Conservation (phyloP, 2,113 vertebrate species). For the Urocolius indicus region DNA sequence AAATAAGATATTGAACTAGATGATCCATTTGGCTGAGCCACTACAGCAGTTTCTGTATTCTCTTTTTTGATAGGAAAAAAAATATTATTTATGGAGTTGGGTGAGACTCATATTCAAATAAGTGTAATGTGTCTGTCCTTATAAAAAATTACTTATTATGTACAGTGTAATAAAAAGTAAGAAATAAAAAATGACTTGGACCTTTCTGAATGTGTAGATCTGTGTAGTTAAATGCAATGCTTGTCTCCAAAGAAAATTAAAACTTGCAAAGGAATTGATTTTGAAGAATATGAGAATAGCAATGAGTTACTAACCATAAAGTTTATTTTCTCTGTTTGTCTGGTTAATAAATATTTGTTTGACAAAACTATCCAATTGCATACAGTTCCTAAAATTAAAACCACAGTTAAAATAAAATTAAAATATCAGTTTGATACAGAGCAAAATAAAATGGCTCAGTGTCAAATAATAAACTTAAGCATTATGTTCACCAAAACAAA, state of each 20-base stretch:
- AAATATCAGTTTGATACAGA: neutral
- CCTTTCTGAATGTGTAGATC: neutral
- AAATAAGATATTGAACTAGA: neutral
- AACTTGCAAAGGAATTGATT: neutral
- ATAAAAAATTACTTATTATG: neutral
- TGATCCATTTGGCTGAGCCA: neutral
- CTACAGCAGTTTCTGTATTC: neutral
- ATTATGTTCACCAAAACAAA: neutral
- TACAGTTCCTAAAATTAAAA: slow-evolving; percentile 5
- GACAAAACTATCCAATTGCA: neutral
- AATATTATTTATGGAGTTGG: neutral
- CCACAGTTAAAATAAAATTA: neutral
- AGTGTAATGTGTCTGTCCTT: neutral
- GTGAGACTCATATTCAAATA: neutral
- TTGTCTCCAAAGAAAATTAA: neutral
- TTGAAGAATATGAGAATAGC: neutral
- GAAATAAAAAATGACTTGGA: neutral
- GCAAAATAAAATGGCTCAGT: neutral
- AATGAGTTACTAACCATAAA: neutral
- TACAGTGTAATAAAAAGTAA: neutral
- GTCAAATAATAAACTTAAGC: neutral
- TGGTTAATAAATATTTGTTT: neutral
- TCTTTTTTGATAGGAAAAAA: neutral
- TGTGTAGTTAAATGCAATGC: neutral
- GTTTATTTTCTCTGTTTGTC: neutral